Percentiles rank a stretch among this genome's conserved stretches.
Conservation (phyloP, 2,113 vertebrate genomes). For the Benitochromis conjunctus region DNA sequence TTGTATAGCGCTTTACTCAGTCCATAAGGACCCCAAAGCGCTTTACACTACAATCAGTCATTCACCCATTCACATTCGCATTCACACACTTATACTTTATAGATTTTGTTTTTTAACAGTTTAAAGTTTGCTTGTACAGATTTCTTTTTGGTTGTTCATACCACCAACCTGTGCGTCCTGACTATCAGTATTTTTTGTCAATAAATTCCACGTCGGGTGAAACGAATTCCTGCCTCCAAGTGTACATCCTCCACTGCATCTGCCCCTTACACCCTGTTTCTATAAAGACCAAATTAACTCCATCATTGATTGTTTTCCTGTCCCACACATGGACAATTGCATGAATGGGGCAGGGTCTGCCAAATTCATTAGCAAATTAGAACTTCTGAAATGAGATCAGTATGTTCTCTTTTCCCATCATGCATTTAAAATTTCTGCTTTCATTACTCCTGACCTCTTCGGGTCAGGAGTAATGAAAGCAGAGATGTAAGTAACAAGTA, state of each 20-base stretch:
- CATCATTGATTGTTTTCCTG: not conserved
- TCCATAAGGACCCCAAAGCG: no score
- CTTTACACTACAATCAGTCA: no score
- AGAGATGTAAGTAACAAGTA: not conserved
- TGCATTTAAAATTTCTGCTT: not conserved
- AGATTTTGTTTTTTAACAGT: not conserved
- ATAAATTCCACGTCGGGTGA: not conserved
- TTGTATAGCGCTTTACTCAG: no score
- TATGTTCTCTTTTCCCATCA: not conserved
- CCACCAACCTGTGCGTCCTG: not conserved
- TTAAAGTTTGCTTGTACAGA: not conserved
- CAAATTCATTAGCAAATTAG: not conserved
- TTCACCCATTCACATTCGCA: no score
- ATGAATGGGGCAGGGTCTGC: no score
- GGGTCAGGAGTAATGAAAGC: not conserved
- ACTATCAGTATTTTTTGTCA: not conserved
- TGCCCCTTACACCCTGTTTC: not conserved
- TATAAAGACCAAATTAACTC: no score
- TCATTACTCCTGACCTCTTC: not conserved
- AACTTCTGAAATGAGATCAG: not conserved
- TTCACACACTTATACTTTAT: no score
- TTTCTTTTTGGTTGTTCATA: not conserved
- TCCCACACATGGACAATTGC: not conserved
- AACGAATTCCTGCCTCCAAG: not conserved
- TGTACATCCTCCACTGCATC: not conserved